These are phyloP conservation scores for Glandiceps talaboti DNA, from an alignment of 53 echinoderm and acorn worm species.

Conservation along the genomic window DNA sequence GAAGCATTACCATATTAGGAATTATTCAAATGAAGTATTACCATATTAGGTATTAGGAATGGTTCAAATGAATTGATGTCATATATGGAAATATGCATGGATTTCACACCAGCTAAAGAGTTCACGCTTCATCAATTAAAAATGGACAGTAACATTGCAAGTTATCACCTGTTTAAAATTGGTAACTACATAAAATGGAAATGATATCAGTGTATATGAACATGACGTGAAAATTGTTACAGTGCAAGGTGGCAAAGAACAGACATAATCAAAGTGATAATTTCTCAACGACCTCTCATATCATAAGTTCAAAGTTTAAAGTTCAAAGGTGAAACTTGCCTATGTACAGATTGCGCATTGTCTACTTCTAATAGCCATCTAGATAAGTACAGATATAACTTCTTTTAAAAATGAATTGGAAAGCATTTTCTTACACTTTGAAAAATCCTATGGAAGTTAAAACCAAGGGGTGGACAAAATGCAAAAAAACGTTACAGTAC, in stretches of 20 bases:
- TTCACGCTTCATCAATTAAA: not conserved
- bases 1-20: too few relatives aligned
- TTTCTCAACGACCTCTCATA: not conserved
- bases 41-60: too few relatives aligned
- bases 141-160: not conserved
- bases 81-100: too few relatives aligned
- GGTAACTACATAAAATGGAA: not conserved
- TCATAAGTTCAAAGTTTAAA: not conserved
- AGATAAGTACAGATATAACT: too few relatives aligned
- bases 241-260: not conserved
- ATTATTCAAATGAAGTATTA: too few relatives aligned
- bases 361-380: not conserved
- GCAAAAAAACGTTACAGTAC: too few relatives aligned
- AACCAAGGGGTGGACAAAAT: not conserved
- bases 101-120: too few relatives aligned
- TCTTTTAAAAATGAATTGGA: not conserved
- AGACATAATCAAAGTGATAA: not conserved
- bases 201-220: not conserved
- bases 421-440: not conserved
- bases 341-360: not conserved
- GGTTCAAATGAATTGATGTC: too few relatives aligned
- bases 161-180: not conserved
- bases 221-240: not conserved
- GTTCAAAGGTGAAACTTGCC: not conserved
- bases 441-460: not conserved